Percentiles rank a stretch among this genome's conserved stretches.
Evolutionary conservation across 2,888 invertebrate genomes (phyloP).

Genomic region (Hypomecis punctinalis): DNA sequence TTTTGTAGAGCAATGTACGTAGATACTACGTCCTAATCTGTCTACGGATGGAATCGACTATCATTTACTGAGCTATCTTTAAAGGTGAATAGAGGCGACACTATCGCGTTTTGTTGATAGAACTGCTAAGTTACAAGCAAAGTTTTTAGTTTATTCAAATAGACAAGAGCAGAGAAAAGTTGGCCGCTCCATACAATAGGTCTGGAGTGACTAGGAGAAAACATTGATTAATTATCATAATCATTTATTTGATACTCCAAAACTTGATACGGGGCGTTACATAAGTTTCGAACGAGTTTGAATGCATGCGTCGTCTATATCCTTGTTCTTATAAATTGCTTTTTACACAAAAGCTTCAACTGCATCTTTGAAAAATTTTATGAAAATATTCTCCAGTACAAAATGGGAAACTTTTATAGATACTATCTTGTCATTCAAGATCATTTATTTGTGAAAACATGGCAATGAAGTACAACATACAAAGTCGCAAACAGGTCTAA

Average conservation of each 20-base stretch:
- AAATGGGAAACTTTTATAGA: too few species aligned
- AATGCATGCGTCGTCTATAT: constrained; percentile 12
- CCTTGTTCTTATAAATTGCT: constrained; percentile 12
- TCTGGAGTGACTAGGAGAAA: constrained; percentile 83
- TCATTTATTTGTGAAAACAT: too few species aligned
- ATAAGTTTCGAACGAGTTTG: constrained; percentile 48
- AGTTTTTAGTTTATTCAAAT: neutral
- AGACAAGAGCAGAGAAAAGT: neutral
- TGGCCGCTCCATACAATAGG: constrained; percentile 59
- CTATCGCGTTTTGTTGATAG: neutral
- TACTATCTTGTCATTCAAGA: too few species aligned
- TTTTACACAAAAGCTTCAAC: neutral
- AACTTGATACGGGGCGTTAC: constrained; percentile 80
- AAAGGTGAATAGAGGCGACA: neutral
- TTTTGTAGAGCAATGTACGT: constrained; percentile 69
- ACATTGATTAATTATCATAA: constrained; percentile 86
- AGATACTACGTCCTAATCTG: neutral
- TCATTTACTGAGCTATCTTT: constrained; percentile 63
- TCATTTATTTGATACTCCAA: constrained; percentile 85
- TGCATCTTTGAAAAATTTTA: neutral
- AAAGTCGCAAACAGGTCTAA: too few species aligned
- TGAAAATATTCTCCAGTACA: too few species aligned
- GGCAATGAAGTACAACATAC: too few species aligned
- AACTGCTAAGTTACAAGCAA: neutral
- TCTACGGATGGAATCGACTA: constrained; percentile 65